Conservation (phyloP, 2,888 invertebrate species). For the Hylaea fasciaria region DNA sequence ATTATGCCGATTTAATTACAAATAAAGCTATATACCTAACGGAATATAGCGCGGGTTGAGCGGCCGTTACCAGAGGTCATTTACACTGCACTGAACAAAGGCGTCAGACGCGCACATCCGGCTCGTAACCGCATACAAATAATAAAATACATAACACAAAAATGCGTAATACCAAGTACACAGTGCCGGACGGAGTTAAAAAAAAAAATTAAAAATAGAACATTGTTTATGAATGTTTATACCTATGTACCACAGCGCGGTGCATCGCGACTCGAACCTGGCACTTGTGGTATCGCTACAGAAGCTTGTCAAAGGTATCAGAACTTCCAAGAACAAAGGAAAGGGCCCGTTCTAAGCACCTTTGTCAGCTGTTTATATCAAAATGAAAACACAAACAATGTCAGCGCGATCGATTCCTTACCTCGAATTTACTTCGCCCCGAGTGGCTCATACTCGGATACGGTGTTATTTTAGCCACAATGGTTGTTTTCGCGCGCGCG, state of each 20-base stretch:
- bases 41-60: slow-evolving; percentile 59
- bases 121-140: slow-evolving; percentile 38
- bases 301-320: neutral
- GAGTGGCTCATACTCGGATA: slow-evolving; percentile 86
- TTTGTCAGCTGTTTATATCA: slow-evolving; percentile 87
- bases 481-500: slow-evolving; percentile 60
- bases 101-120: slow-evolving; percentile 41
- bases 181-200: neutral
- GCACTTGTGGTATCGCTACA: slow-evolving; percentile 2
- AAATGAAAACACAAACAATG: slow-evolving; percentile 79
- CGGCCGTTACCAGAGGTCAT: slow-evolving; percentile 63
- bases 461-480: slow-evolving; percentile 82
- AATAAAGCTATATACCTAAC: slow-evolving; percentile 59
- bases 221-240: too few species aligned
- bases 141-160: slow-evolving; percentile 40
- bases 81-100: slow-evolving; percentile 63
- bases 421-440: slow-evolving; percentile 87
- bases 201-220: slow-evolving; percentile 34
- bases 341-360: slow-evolving; percentile 36
- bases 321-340: slow-evolving; percentile 32
- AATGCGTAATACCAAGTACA: slow-evolving; percentile 35
- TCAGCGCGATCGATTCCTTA: slow-evolving; percentile 65
- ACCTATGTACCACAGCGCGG: slow-evolving; percentile 5
- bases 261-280: slow-evolving; percentile 7
- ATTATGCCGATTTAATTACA: slow-evolving; percentile 34